Base-by-base conservation (phyloP, 2,113 vertebrate species). In the Myrmophylax atrothorax region DNA sequence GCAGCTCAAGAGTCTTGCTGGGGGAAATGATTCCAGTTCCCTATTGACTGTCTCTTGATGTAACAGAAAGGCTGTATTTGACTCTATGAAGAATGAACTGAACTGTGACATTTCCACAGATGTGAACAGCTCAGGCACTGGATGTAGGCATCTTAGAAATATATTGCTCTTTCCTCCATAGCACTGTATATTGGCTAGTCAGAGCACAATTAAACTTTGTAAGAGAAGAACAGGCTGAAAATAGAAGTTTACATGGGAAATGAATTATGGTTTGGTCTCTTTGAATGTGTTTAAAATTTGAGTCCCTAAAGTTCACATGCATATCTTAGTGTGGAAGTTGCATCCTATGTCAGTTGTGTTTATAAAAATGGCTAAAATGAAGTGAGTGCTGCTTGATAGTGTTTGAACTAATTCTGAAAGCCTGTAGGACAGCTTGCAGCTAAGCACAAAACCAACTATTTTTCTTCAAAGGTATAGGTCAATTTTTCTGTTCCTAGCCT, bases 401-500 rank as follows among this genome's bases (percentile, higher is more conserved):
- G 5, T 60, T 95, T 83, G 18, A 56, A 90, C 7, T 67, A 20
- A n/a, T 90, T 92, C 28, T 74, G 69, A 82, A 89, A 77, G 11
- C 26, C 42, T 50, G 2, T 29, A 49, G 37, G 20, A n/a, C 7
- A 66, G 20, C 25, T 69, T 89, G 7, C 31, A 83, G 23, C 12
- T 63, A 58, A 84, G 23, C 15, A 55, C 29, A 47, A 70, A 38
- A 52, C 12, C 25, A 33, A 7, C 16, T 58, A 7, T 42, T 29
- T 40, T 7, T 49, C 44, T 74, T 69, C 33, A 83, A 66, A 60
- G 22, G 28, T 81, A 23, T 3, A 50, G 14, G 37, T 86, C 13
- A 64, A 8, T 19, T 96, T 94, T 94, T n/a, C 89, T 88, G 76
- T 77, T 94, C 88, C 66, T 88, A 98, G 97, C 5, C 23, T 77